These are phyloP conservation scores for Lindbergichthys nudifrons DNA, from an alignment of 2,797 vertebrate genomes.

Conservation along the genomic window DNA sequence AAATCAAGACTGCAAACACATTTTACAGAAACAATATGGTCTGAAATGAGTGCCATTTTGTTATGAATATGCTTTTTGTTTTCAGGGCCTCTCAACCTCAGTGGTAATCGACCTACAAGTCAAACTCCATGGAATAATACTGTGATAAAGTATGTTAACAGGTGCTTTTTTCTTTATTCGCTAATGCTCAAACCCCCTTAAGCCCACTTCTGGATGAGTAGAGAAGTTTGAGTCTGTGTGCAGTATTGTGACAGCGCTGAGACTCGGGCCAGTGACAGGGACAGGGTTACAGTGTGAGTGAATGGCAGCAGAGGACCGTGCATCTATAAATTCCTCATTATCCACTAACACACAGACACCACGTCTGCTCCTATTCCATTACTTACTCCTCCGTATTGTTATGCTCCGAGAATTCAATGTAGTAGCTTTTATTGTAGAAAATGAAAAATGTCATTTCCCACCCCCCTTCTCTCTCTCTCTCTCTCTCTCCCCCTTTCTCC, in stretches of 20 bases:
- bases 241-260: constrained; percentile 61
- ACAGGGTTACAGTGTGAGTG: constrained; percentile 60
- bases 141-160: background rate
- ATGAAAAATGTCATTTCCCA: constrained; percentile 80
- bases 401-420: constrained; percentile 83
- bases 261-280: constrained; percentile 56
- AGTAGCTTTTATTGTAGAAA: constrained; percentile 83
- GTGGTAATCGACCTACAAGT: background rate
- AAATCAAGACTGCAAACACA: background rate
- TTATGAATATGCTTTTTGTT: background rate
- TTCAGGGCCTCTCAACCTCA: background rate
- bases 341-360: constrained; percentile 79
- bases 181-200: constrained; percentile 16
- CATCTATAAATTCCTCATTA: constrained; percentile 83
- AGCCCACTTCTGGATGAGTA: constrained; percentile 26
- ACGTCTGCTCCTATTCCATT: constrained; percentile 81
- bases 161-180: constrained; percentile 18
- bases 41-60: background rate
- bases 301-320: constrained; percentile 71
- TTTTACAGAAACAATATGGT: background rate
- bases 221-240: constrained; percentile 49
- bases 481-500: constrained; percentile 60
- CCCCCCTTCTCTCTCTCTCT: constrained; percentile 51
- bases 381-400: constrained; percentile 80
- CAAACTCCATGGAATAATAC: background rate